Evolutionary conservation across 2,888 invertebrate genomes (phyloP), one percentile per base, ranked within the genome.

Genomic region (Mechanitis messenoides): DNA sequence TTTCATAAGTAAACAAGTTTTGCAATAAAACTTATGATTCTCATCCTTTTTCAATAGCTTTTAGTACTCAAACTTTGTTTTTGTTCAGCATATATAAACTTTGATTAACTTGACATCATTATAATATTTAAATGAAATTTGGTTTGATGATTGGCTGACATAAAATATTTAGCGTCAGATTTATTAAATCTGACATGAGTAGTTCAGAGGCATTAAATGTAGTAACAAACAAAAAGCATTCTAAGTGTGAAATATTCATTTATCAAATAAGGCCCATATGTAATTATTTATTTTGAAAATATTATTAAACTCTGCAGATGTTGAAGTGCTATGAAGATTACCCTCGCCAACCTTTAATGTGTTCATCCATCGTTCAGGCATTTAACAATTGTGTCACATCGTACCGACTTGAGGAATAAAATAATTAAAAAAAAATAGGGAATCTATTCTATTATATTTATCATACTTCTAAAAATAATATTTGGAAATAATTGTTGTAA

Each of bases 311-410:
- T 76, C 76, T 75, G 53, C 81, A 89, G 89, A 85, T 87, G 63
- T 67, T 87, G 68, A 74, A 81, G 76, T 90, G 89, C 70, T 90
- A 90, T 66, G 84, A 86, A 81, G 85, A 85, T 33, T 87, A 90
- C 74, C 77, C 81, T 55, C 82, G 78, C 65, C 85, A 87, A 66
- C 80, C 88, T 38, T 76, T 90, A 61, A 72, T 80, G 62, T 90
- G 89, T 74, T 83, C 87, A 54, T 66, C 76, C 42, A 68, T 80
- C 65, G 87, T 89, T n/a, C 76, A 88, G 79, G 84, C 81, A 45
- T 89, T 89, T 72, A 80, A 72, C 59, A 75, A 83, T 59, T 86
- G 83, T 74, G 85, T 89, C 20, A 72, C 78, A 55, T 75, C 82
- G 11, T 86, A 80, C 72, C 79, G 80, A 72, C 63, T 74, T 62